Base-by-base conservation (phyloP, 2,888 invertebrate genomes). In the Serripes groenlandicus region DNA sequence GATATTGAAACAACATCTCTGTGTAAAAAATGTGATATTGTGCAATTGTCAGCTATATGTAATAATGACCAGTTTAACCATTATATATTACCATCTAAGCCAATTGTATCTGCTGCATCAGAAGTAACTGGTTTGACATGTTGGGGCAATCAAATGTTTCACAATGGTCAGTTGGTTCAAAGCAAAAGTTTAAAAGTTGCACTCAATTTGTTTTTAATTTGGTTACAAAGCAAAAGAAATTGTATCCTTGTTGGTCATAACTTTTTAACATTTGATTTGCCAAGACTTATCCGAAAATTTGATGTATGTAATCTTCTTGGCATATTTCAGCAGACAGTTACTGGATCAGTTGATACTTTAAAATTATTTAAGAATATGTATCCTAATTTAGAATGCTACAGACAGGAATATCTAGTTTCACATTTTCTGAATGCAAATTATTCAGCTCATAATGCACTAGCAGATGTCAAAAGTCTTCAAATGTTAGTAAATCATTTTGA, bases 171-270 rank as follows among this genome's bases (percentile, higher is more conserved):
- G 9, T 42, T 42, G 15, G 68, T 68, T 11, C 7, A 21, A 11
- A 15, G 37, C 21, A 5, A 28, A 11, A 28, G 56, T 23, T 49
- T 75, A 34, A 32, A 66, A 23, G 42, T 30, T 35, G 58, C 64
- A 30, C 54, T 77, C 2, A 34, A 23, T 71, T 4, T 32, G 15
- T 77, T 71, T 52, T 28, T 77, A 21, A 21, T 56, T 35, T 73
- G 62, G 73, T 18, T 78, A 3, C 15, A 62, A n/a, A 52, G 58
- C 15, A 42, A n/a, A 42, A 70, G 23, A 11, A 62, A 26, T 5
- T 52, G 54, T 56, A 30, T 80, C n/a, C 49, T 80, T 32, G 35
- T 80, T 26, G 80, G 80, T 37, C 75, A 80, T 37, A 81, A 81
- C 35, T 77, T 77, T 28, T 34, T 34, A 35, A 54, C 4, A 32